Evolutionary conservation across 1,140 invertebrate genomes (phyloP).

Genomic region (Dendrolimus punctatus): DNA sequence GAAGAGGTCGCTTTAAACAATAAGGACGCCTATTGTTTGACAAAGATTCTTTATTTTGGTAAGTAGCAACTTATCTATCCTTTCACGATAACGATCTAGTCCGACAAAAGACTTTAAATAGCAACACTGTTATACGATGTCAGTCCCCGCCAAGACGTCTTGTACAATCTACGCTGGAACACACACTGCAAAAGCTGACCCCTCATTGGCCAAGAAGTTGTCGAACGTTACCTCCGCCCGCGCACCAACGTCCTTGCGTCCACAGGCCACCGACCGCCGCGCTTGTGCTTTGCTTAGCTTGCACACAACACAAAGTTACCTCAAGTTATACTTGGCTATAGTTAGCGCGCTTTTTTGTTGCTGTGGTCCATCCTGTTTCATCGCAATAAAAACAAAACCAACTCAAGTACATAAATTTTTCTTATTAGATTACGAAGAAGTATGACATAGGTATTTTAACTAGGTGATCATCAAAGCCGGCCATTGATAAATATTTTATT

Average conservation of each 20-base stretch:
- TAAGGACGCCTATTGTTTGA: no score
- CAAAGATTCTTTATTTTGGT: no score
- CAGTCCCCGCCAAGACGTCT: conserved; percentile 25
- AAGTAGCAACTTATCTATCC: no score
- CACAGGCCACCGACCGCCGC: conserved; percentile 58
- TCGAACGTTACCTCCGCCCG: conserved; percentile 46
- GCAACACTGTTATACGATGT: conserved; percentile 37
- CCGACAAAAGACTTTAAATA: conserved; percentile 3
- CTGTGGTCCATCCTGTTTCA: not conserved
- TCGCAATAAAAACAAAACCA: no score
- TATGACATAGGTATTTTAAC: no score
- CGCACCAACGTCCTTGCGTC: conserved; percentile 65
- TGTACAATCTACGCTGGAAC: conserved; percentile 21
- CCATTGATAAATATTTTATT: no score
- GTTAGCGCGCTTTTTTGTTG: not conserved
- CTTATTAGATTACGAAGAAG: no score
- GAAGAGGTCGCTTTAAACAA: no score
- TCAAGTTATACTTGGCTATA: not conserved
- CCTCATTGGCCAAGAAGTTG: conserved; percentile 28
- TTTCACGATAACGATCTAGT: no score
- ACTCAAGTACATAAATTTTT: no score
- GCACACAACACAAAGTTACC: conserved; percentile 3
- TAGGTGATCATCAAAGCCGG: no score
- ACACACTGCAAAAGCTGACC: conserved; percentile 16
- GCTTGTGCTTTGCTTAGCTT: conserved; percentile 11